Conservation (phyloP, 64 coral and sea anemone species). For the Porites lutea region DNA sequence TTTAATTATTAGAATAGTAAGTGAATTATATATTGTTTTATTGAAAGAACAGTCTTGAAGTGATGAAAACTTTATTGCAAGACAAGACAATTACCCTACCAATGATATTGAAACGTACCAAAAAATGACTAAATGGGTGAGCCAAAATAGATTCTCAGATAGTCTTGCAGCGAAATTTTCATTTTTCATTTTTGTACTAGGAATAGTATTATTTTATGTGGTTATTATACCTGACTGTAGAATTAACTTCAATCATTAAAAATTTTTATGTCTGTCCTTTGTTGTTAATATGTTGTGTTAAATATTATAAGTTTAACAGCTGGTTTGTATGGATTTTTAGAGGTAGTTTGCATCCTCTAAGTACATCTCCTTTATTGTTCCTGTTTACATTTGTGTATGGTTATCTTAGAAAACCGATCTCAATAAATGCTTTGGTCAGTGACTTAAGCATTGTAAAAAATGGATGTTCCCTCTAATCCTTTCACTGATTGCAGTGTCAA, state of each 20-base stretch:
- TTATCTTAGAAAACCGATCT: too few species aligned
- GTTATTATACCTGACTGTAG: constrained; percentile 36
- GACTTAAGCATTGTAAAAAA: too few species aligned
- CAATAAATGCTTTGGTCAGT: too few species aligned
- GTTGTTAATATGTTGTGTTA: constrained; percentile 29
- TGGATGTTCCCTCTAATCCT: too few species aligned
- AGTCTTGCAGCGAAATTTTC: constrained; percentile 45
- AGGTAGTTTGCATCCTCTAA: too few species aligned
- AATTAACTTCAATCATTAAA: constrained; percentile 53
- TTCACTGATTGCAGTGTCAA: too few species aligned
- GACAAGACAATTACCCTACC: background rate
- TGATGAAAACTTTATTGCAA: constrained; percentile 40
- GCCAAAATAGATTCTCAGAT: background rate
- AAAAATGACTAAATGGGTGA: background rate
- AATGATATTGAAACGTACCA: background rate
- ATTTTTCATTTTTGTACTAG: constrained; percentile 37
- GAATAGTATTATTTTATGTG: constrained; percentile 25
- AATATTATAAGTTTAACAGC: background rate
- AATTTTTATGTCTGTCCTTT: constrained; percentile 36
- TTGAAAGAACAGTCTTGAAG: background rate
- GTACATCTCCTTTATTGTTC: too few species aligned
- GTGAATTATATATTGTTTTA: constrained; percentile 15
- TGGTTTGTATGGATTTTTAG: too few species aligned
- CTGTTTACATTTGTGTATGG: too few species aligned
- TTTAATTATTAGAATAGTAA: background rate